Conservation (phyloP, 2,113 vertebrate species). For the Solea senegalensis region DNA sequence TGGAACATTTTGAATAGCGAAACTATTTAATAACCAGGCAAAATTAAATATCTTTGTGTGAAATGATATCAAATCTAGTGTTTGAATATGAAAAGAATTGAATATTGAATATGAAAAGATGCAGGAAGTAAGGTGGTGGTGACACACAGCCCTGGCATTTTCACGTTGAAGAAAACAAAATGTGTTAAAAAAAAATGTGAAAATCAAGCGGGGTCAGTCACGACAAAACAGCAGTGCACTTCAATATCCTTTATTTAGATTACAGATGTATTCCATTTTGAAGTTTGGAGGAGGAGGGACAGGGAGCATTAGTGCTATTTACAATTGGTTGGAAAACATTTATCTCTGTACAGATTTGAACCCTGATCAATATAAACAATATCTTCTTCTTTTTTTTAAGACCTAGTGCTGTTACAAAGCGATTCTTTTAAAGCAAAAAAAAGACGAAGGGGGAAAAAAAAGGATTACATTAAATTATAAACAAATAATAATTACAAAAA, state of each 20-base stretch:
- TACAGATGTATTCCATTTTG: conserved; percentile 93
- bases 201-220: not conserved
- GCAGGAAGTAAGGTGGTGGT: no score
- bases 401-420: conserved; percentile 92
- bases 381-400: conserved; percentile 83
- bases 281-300: conserved; percentile 89
- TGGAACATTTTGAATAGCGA: no score
- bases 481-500: conserved; percentile 71
- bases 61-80: no score
- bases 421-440: conserved; percentile 85
- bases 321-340: conserved; percentile 93
- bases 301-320: conserved; percentile 97
- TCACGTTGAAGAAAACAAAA: no score
- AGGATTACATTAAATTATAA: conserved; percentile 87
- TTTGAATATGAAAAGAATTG: no score
- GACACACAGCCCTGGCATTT: no score
- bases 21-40: no score
- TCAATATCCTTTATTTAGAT: conserved; percentile 95
- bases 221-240: conserved; percentile 79
- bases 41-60: no score
- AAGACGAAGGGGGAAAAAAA: conserved; percentile 75
- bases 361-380: conserved; percentile 97
- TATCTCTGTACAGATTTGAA: conserved; percentile 96
- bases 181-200: no score
- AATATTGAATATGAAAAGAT: no score